Conservation (phyloP, 1,140 invertebrate species). For the Dreissena rostriformis region DNA sequence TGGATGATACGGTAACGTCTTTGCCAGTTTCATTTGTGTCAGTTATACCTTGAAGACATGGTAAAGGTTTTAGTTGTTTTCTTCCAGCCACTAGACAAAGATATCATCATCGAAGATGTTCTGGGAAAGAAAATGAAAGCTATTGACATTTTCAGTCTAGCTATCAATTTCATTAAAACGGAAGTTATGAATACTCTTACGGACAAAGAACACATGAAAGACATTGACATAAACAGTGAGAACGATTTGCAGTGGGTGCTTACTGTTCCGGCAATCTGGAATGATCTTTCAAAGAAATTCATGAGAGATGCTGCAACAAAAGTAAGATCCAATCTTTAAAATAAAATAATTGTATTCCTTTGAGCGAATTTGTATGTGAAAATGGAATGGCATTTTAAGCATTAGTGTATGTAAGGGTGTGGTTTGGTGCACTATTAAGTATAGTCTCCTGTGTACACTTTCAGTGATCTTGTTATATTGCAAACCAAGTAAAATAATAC, state of each 20-base stretch:
- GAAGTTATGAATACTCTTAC: slow-evolving; percentile 17
- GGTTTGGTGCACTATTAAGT: too few species aligned
- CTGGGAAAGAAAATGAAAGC: slow-evolving; percentile 34
- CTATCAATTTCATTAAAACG: slow-evolving; percentile 26
- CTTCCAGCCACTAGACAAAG: slow-evolving; percentile 33
- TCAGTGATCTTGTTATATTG: too few species aligned
- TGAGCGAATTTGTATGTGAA: too few species aligned
- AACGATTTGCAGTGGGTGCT: slow-evolving; percentile 36
- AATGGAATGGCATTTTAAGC: too few species aligned
- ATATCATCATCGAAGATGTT: slow-evolving; percentile 44
- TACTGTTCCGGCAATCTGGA: slow-evolving; percentile 45
- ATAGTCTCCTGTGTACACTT: too few species aligned
- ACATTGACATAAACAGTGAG: not conserved
- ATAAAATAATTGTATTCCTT: too few species aligned
- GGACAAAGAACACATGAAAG: not conserved
- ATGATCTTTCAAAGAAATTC: slow-evolving; percentile 36
- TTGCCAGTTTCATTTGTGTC: too few species aligned
- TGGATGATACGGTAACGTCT: too few species aligned
- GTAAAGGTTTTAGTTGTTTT: too few species aligned
- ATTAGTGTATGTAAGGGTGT: too few species aligned
- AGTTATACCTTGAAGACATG: too few species aligned
- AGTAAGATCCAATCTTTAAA: not conserved
- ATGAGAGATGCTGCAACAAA: slow-evolving; percentile 37
- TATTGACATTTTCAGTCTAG: slow-evolving; percentile 25
- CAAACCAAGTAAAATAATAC: too few species aligned